phyloP scores from a whole-genome alignment of 2,113 vertebrate genomes.

The Columbina picui region DNA sequence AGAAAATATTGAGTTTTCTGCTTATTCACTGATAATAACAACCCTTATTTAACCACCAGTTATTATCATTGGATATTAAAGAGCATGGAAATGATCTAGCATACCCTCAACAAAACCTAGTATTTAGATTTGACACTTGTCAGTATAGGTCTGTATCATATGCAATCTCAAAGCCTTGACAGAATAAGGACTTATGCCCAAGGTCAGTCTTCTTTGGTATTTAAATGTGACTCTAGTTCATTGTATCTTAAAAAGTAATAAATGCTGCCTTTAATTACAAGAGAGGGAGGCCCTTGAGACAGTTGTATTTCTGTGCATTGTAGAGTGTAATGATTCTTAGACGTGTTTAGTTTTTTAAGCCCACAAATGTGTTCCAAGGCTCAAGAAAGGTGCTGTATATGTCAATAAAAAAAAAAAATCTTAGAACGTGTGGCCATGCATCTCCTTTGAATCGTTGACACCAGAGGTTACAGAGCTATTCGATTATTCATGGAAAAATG shows the following conservation, averaged over 20 bases:
- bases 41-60: neutral
- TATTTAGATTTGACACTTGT: constrained; percentile 34
- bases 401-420: neutral
- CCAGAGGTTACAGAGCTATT: neutral
- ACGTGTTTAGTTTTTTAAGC: neutral
- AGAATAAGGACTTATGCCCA: constrained; percentile 34
- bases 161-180: neutral
- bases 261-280: neutral
- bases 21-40: neutral
- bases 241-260: neutral
- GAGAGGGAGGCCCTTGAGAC: neutral
- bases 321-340: neutral
- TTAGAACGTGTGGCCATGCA: neutral
- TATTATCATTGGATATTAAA: neutral
- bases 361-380: neutral
- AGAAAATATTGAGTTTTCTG: neutral
- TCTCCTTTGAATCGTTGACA: neutral
- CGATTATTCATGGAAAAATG: neutral
- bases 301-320: neutral
- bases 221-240: neutral
- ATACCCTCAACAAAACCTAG: neutral
- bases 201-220: constrained; percentile 17
- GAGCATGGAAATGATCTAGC: neutral
- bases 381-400: neutral
- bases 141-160: constrained; percentile 12